Evolutionary conservation across 2,888 invertebrate species (phyloP).

Genomic region (Therioaphis trifolii): DNA sequence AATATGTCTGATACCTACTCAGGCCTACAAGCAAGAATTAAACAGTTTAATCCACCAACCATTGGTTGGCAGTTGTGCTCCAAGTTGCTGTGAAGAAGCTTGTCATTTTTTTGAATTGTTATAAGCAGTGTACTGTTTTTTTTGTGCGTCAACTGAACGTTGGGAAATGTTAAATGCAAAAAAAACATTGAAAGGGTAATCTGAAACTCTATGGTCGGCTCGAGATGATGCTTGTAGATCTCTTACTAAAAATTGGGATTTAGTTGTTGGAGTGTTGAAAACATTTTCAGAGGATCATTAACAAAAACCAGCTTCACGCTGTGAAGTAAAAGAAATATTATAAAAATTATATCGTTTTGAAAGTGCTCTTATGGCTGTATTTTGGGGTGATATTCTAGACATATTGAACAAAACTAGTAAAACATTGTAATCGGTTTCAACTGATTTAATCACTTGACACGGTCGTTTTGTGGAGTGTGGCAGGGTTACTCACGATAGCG

Average conservation of each 20-base stretch:
- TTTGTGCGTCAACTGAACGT: not conserved
- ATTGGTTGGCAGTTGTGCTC: constrained; percentile 3
- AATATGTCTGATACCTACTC: too few species aligned
- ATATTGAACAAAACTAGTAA: constrained; percentile 13
- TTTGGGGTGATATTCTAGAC: constrained; percentile 19
- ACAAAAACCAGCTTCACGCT: too few species aligned
- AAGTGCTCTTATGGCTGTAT: constrained; percentile 22
- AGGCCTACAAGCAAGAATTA: constrained; percentile 24
- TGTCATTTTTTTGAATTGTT: constrained; percentile 1
- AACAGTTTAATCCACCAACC: not conserved
- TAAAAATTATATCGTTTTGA: not conserved
- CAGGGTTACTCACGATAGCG: too few species aligned
- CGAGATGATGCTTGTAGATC: constrained; percentile 22
- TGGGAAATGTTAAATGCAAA: constrained; percentile 12
- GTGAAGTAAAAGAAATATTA: constrained; percentile 4
- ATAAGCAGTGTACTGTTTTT: not conserved
- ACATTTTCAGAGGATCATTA: not conserved
- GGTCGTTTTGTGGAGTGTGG: too few species aligned
- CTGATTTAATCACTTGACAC: constrained; percentile 35
- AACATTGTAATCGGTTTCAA: not conserved
- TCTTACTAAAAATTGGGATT: constrained; percentile 26
- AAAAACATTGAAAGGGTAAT: constrained; percentile 8
- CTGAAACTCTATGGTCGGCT: constrained; percentile 40
- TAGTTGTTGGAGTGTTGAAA: constrained; percentile 2
- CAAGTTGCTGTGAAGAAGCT: constrained; percentile 11